Evolutionary conservation across 2,113 vertebrate species (phyloP).

Genomic region (Recurvirostra avosetta): DNA sequence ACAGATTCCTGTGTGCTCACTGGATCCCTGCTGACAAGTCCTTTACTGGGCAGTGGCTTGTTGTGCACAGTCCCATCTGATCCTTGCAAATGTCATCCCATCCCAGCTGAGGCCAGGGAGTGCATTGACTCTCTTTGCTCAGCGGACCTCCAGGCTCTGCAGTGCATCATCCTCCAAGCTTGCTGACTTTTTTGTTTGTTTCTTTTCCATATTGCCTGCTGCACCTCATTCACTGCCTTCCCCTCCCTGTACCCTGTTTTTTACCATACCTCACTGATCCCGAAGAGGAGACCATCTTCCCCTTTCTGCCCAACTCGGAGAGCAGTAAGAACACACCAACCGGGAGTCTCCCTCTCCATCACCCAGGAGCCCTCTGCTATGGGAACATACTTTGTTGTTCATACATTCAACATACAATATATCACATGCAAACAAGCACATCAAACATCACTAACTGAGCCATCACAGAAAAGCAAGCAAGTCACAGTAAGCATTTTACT

Average conservation of each 20-base stretch:
- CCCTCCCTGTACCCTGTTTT: neutral
- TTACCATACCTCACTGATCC: neutral
- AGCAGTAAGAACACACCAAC: neutral
- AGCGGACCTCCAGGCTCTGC: neutral
- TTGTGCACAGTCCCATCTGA: neutral
- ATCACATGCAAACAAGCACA: neutral
- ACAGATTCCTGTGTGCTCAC: neutral
- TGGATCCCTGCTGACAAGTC: neutral
- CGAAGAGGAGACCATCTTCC: neutral
- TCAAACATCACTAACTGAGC: neutral
- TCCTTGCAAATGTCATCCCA: neutral
- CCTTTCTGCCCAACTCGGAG: neutral
- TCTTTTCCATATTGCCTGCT: neutral
- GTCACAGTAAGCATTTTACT: neutral
- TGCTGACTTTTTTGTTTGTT: neutral
- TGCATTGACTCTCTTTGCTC: too few species aligned
- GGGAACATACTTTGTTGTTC: neutral
- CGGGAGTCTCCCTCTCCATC: neutral
- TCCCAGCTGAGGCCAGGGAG: neutral
- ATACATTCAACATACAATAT: too few species aligned
- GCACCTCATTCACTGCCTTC: neutral
- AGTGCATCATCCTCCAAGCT: neutral
- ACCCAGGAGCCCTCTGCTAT: neutral
- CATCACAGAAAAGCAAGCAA: neutral
- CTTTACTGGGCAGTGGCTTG: neutral